phyloP scores from a whole-genome alignment of 2,888 invertebrate species.

The Drosophila koepferae region DNA sequence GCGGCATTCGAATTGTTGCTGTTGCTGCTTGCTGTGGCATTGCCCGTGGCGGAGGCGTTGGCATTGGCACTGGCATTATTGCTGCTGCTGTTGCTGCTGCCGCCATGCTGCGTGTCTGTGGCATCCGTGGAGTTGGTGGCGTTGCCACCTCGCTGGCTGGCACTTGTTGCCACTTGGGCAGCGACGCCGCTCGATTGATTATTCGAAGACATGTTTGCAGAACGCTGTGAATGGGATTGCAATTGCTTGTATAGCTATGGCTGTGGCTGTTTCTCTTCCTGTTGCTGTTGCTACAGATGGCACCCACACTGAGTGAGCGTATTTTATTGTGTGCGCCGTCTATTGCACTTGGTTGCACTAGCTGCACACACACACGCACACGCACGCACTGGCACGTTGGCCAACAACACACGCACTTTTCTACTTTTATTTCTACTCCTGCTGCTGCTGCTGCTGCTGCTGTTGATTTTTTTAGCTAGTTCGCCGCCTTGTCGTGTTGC shows the following conservation, averaged over 20 bases:
- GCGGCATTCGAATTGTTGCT: conserved; percentile 39
- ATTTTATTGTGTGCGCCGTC: conserved; percentile 17
- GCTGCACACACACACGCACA: conserved; percentile 26
- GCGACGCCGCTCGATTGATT: conserved; percentile 78
- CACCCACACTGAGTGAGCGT: conserved; percentile 47
- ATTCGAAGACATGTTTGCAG: conserved; percentile 82
- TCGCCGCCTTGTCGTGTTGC: conserved; percentile 65
- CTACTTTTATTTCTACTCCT: conserved; percentile 21
- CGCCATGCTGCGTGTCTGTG: conserved; percentile 19
- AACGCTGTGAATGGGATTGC: conserved; percentile 13
- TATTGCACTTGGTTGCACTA: conserved; percentile 25
- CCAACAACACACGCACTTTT: conserved; percentile 57
- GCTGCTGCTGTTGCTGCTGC: conserved; percentile 29
- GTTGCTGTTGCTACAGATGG: conserved; percentile 13
- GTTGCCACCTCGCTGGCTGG: conserved; percentile 55
- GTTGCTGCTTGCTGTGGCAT: conserved; percentile 30
- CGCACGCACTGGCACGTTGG: conserved; percentile 38
- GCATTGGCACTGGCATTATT: conserved; percentile 36
- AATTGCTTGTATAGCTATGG: not conserved
- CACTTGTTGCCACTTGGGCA: conserved; percentile 72
- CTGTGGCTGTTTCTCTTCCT: not conserved
- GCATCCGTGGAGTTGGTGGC: conserved; percentile 41
- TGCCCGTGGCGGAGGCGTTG: conserved; percentile 36
- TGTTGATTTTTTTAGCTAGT: conserved; percentile 17
- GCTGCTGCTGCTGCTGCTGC: conserved; percentile 7